These are phyloP conservation scores for Prunella himalayana DNA, from an alignment of 2,113 vertebrate genomes.

Conservation along the genomic window DNA sequence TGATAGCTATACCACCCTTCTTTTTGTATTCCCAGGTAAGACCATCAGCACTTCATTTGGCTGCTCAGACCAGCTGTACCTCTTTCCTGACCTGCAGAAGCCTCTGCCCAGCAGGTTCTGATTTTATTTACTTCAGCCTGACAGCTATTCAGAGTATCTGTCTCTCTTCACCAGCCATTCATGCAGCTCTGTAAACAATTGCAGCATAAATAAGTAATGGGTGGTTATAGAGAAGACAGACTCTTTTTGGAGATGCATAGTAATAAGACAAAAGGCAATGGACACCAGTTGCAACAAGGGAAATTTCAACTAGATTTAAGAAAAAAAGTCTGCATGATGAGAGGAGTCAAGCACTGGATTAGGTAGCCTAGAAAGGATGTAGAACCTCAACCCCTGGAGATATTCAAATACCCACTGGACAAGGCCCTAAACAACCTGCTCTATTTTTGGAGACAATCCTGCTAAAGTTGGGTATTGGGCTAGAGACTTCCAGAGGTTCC, in stretches of 20 bases:
- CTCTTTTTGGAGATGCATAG: background rate
- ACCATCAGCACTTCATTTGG: background rate
- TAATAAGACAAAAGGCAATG: background rate
- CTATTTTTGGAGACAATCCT: background rate
- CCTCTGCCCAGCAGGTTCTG: background rate
- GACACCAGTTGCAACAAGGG: background rate
- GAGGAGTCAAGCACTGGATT: background rate
- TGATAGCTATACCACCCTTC: background rate
- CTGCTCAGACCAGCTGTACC: background rate
- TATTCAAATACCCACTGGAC: background rate
- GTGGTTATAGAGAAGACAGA: background rate
- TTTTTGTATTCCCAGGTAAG: background rate
- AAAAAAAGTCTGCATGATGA: background rate
- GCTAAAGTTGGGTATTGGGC: background rate
- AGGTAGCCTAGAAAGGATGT: background rate
- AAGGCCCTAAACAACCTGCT: background rate
- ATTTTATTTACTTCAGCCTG: background rate
- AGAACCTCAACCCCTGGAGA: background rate
- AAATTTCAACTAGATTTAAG: background rate
- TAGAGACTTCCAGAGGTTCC: background rate
- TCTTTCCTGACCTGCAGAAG: background rate
- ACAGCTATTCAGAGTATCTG: background rate
- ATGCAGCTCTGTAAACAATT: background rate
- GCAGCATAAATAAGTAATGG: background rate
- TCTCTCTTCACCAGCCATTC: background rate